Percentiles rank a stretch among this genome's conserved stretches.
phyloP scores from a whole-genome alignment of 1,140 invertebrate species.

The Trichomalopsis sarcophagae region DNA sequence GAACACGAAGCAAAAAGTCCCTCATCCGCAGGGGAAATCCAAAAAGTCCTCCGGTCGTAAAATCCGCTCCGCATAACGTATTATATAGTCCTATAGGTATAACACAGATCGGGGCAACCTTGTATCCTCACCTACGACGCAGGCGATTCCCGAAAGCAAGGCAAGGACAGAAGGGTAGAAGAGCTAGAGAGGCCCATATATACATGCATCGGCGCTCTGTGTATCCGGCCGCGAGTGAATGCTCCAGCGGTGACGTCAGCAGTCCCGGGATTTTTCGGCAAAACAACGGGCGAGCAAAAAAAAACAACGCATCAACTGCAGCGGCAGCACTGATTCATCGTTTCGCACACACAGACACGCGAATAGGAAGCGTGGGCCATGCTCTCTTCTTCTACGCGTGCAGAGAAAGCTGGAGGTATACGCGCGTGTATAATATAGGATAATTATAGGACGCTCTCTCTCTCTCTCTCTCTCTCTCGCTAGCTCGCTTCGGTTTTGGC shows the following conservation, averaged over 20 bases:
- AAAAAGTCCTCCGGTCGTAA: neutral
- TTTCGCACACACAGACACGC: neutral
- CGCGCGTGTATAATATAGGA: conserved; percentile 5
- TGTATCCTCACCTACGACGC: neutral
- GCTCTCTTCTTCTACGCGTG: neutral
- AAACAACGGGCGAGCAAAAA: neutral
- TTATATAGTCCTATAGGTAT: too few relatives aligned
- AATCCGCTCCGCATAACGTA: too few relatives aligned
- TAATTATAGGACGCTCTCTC: conserved; percentile 32
- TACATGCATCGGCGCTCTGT: neutral
- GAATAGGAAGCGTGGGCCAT: neutral
- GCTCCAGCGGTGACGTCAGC: conserved; percentile 17
- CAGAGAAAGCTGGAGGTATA: neutral
- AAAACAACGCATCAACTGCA: neutral
- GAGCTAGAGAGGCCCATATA: neutral
- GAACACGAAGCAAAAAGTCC: too few relatives aligned
- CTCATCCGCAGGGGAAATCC: neutral
- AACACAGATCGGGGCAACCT: neutral
- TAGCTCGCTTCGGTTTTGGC: neutral
- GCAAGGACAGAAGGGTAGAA: conserved; percentile 24
- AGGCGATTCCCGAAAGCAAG: conserved; percentile 16
- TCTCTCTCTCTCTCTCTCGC: too few relatives aligned
- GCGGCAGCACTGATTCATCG: conserved; percentile 21
- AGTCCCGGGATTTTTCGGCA: conserved; percentile 14
- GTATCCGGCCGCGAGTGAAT: conserved; percentile 5